phyloP scores from a whole-genome alignment of 2,888 invertebrate genomes.

The Temnothorax ravouxi region DNA sequence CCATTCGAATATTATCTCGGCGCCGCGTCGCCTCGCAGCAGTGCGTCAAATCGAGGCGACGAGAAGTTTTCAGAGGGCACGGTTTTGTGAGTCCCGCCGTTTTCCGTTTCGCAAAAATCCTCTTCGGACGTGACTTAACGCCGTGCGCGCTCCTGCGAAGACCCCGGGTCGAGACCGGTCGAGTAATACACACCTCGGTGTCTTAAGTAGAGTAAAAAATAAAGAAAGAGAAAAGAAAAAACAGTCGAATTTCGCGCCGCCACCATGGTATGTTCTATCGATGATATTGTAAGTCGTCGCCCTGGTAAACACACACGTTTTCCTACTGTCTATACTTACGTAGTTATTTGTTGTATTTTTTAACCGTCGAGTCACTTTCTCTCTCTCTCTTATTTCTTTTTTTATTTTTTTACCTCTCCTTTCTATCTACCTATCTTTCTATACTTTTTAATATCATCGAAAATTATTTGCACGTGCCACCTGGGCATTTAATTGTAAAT shows the following conservation, averaged over 20 bases:
- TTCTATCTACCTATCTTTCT: slow-evolving; percentile 30
- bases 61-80: too few species aligned
- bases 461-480: slow-evolving; percentile 30
- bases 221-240: slow-evolving; percentile 51
- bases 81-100: too few species aligned
- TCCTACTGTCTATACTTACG: slow-evolving; percentile 68
- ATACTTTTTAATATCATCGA: slow-evolving; percentile 5
- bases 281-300: slow-evolving; percentile 86
- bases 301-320: slow-evolving; percentile 85
- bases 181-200: slow-evolving; percentile 46
- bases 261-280: slow-evolving; percentile 86
- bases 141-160: background rate
- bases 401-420: slow-evolving; percentile 25
- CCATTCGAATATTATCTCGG: slow-evolving; percentile 83
- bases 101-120: background rate
- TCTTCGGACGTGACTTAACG: background rate
- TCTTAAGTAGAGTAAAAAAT: slow-evolving; percentile 57
- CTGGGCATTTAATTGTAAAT: slow-evolving; percentile 31
- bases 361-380: slow-evolving; percentile 31
- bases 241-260: slow-evolving; percentile 67
- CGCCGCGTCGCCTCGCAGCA: slow-evolving; percentile 70
- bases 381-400: background rate
- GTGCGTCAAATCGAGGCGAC: slow-evolving; percentile 57
- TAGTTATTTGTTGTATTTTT: slow-evolving; percentile 77
- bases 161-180: background rate